Evolutionary conservation across 2,888 invertebrate genomes (phyloP).

Genomic region (Cylindroiulus punctatus): DNA sequence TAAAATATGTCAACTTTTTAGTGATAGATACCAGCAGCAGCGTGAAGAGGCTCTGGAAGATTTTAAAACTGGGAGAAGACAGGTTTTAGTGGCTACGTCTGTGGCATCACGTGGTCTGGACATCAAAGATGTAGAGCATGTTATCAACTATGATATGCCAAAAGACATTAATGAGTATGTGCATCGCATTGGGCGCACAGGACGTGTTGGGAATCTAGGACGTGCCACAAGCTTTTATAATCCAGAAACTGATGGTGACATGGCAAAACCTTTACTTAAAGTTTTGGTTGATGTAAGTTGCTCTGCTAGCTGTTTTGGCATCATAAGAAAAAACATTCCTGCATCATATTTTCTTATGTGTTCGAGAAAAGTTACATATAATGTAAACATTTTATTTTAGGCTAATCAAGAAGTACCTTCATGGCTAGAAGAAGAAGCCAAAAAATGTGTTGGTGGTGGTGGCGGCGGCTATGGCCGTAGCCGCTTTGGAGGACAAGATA

Average conservation of each 20-base stretch:
- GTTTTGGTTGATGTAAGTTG: constrained; percentile 73
- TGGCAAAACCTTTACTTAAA: constrained; percentile 76
- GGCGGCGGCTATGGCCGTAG: background rate
- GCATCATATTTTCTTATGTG: constrained; percentile 13
- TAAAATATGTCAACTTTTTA: constrained; percentile 54
- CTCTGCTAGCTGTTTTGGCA: no score
- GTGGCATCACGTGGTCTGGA: constrained; percentile 94
- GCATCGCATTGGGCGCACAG: constrained; percentile 70
- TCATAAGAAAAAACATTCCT: constrained; percentile 31
- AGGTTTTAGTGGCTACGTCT: constrained; percentile 91
- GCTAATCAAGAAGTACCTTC: constrained; percentile 84
- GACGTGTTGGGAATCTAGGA: constrained; percentile 68
- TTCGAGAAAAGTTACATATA: no score
- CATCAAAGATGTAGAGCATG: constrained; percentile 79
- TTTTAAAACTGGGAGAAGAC: constrained; percentile 80
- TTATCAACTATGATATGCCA: constrained; percentile 69
- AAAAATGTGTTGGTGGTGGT: constrained; percentile 56
- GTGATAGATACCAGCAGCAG: constrained; percentile 76
- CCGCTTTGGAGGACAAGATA: constrained; percentile 49
- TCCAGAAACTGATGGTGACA: constrained; percentile 69
- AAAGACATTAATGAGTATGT: constrained; percentile 68
- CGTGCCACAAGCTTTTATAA: constrained; percentile 73
- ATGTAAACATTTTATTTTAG: constrained; percentile 63
- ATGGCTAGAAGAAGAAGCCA: constrained; percentile 72
- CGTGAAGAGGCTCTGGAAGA: constrained; percentile 79